Percentiles rank a stretch among this genome's conserved stretches.
These are phyloP conservation scores for Hystrix brachyura DNA, from an alignment of 2,113 vertebrate species.

Conservation along the genomic window DNA sequence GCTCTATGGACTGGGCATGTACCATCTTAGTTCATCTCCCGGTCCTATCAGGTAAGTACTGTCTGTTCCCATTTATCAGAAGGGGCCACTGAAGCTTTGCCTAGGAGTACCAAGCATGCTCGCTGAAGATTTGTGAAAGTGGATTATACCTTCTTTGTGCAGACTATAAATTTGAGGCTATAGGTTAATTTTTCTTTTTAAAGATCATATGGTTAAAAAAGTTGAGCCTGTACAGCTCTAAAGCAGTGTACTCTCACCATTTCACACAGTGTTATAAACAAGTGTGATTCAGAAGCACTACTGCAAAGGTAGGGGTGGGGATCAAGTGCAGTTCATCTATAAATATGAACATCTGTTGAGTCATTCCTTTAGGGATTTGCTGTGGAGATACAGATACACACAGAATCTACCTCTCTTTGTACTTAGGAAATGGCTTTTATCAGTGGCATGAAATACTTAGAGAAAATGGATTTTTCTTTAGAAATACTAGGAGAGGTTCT, in stretches of 20 bases:
- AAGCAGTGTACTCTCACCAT: neutral
- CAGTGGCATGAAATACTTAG: neutral
- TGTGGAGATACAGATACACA: neutral
- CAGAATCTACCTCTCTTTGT: neutral
- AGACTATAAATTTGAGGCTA: neutral
- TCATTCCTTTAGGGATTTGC: neutral
- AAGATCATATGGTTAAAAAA: neutral
- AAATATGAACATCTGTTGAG: neutral
- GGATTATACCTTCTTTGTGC: neutral
- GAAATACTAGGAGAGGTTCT: neutral
- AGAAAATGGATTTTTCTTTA: neutral
- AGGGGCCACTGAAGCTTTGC: neutral
- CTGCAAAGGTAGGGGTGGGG: neutral
- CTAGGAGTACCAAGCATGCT: neutral
- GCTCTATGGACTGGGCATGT: neutral
- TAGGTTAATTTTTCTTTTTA: neutral
- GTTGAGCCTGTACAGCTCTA: neutral
- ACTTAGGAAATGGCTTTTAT: neutral
- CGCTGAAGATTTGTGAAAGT: neutral
- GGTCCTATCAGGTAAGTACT: neutral
- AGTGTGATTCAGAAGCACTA: neutral
- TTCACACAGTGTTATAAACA: neutral
- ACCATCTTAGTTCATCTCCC: neutral
- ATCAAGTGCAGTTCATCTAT: neutral
- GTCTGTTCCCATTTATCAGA: neutral